Percentiles rank a stretch among this genome's conserved stretches.
phyloP scores from a whole-genome alignment of 2,113 vertebrate species.

The Heterotis niloticus region DNA sequence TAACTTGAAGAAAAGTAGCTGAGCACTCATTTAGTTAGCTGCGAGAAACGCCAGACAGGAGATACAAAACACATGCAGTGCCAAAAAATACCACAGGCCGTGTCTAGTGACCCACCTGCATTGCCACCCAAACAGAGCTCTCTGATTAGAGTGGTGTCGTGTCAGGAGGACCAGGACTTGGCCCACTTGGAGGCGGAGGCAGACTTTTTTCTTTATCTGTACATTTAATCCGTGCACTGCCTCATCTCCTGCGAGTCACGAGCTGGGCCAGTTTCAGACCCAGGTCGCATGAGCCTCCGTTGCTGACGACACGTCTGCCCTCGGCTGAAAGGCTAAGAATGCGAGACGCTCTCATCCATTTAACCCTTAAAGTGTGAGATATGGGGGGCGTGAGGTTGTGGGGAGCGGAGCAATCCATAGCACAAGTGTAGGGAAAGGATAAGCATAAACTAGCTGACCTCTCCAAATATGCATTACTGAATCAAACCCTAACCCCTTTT shows the following conservation, averaged over 20 bases:
- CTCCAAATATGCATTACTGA: background rate
- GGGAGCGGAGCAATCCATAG: background rate
- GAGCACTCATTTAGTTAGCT: background rate
- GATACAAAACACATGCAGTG: background rate
- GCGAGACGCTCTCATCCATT: background rate
- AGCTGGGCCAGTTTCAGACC: background rate
- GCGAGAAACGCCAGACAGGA: background rate
- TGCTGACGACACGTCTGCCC: slow-evolving; percentile 1
- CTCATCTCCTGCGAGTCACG: background rate
- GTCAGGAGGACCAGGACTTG: background rate
- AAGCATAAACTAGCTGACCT: background rate
- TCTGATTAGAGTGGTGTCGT: slow-evolving; percentile 8
- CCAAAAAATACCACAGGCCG: background rate
- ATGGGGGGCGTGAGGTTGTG: background rate
- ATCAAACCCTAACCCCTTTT: too few relatives aligned
- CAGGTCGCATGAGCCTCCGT: background rate
- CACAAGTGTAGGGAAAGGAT: background rate
- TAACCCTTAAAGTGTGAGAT: background rate
- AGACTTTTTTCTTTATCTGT: background rate
- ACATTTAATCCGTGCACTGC: background rate
- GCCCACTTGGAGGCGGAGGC: slow-evolving; percentile 13
- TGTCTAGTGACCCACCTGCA: background rate
- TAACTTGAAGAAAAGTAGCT: too few relatives aligned
- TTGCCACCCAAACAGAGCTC: background rate
- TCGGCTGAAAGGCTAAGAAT: background rate